Evolutionary conservation across 2,888 invertebrate genomes (phyloP).

Genomic region (Rotaria macrura): DNA sequence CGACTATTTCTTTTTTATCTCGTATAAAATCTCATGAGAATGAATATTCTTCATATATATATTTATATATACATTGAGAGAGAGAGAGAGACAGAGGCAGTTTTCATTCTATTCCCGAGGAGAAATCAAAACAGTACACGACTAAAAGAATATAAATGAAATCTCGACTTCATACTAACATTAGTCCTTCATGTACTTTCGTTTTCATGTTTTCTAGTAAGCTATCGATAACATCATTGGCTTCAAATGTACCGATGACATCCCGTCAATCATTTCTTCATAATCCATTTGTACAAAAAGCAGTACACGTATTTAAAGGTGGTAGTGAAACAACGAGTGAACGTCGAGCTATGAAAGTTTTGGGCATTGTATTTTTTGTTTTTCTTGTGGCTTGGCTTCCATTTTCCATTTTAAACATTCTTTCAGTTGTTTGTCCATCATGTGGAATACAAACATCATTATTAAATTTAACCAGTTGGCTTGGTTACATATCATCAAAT

Average conservation of each 20-base stretch:
- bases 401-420: slow-evolving; percentile 28
- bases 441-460: slow-evolving; percentile 19
- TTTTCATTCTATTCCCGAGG: no score
- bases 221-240: background rate
- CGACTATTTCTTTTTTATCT: no score
- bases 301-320: background rate
- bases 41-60: no score
- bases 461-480: slow-evolving; percentile 57
- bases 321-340: slow-evolving; percentile 26
- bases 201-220: background rate
- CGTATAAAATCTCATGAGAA: no score
- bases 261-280: background rate
- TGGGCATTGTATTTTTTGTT: slow-evolving; percentile 32
- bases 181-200: no score
- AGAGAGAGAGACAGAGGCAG: no score
- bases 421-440: slow-evolving; percentile 23
- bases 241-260: background rate
- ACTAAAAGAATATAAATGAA: no score
- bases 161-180: no score
- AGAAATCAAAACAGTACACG: no score
- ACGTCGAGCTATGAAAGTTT: slow-evolving; percentile 25
- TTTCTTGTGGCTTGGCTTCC: slow-evolving; percentile 33
- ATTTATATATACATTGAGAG: no score
- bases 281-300: background rate
- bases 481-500: slow-evolving; percentile 84